phyloP scores from a whole-genome alignment of 2,113 vertebrate genomes.

The Circaetus cinerascens region DNA sequence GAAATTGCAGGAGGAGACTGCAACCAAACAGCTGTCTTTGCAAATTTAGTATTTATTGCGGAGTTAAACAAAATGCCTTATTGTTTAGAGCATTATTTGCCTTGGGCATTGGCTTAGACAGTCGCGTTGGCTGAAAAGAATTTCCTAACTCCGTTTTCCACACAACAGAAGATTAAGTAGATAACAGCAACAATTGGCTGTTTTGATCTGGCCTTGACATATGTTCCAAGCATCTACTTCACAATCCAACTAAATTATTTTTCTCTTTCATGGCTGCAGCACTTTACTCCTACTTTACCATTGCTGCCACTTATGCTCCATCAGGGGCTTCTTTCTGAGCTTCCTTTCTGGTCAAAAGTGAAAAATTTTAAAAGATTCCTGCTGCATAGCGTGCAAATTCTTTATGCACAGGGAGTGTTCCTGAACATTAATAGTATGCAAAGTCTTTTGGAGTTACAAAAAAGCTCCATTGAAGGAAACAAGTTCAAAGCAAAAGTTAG shows the following conservation, averaged over 20 bases:
- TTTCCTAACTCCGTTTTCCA: conserved; percentile 46
- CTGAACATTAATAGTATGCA: not conserved
- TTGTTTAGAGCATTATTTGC: conserved; percentile 48
- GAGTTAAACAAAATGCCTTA: conserved; percentile 36
- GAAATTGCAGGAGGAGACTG: not conserved
- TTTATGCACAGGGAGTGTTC: not conserved
- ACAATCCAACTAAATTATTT: not conserved
- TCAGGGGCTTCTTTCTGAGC: not conserved
- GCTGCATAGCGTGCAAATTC: not conserved
- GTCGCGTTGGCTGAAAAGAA: conserved; percentile 41
- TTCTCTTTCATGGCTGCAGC: not conserved
- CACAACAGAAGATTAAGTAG: conserved; percentile 40
- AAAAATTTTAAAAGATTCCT: not conserved
- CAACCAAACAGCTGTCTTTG: not conserved
- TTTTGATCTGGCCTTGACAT: conserved; percentile 39
- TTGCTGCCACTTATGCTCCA: not conserved
- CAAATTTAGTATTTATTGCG: conserved; percentile 15
- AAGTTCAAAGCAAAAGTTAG: not conserved
- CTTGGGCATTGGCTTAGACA: conserved; percentile 49
- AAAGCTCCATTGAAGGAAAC: not conserved
- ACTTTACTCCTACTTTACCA: not conserved
- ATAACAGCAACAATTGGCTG: conserved; percentile 48
- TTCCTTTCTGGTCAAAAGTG: not conserved
- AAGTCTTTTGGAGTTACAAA: not conserved
- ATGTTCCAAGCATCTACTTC: conserved; percentile 8